These are phyloP conservation scores for Corythornis cristatus DNA, from an alignment of 2,113 vertebrate species.

Conservation along the genomic window DNA sequence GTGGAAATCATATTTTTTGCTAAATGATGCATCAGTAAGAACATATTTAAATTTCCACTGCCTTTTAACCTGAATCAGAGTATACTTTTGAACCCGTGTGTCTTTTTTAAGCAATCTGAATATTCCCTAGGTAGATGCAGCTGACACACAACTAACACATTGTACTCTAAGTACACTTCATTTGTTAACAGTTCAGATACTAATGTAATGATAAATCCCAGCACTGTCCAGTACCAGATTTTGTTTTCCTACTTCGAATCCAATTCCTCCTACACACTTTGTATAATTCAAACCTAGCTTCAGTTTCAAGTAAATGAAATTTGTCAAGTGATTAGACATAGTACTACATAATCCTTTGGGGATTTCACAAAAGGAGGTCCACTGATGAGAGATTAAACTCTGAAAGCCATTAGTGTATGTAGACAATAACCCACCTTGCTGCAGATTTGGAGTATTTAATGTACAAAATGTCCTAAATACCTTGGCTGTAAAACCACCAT, in stretches of 20 bases:
- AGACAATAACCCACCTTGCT: conserved; percentile 22
- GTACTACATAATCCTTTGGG: conserved; percentile 40
- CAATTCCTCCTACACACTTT: neutral
- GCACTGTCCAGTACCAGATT: neutral
- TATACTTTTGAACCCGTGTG: neutral
- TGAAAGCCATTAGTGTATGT: conserved; percentile 26
- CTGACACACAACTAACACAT: neutral
- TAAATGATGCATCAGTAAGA: neutral
- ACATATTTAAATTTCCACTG: neutral
- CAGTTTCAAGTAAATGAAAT: conserved; percentile 67
- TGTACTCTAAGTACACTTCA: neutral
- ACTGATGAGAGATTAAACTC: conserved; percentile 64
- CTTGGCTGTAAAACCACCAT: neutral
- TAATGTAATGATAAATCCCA: neutral
- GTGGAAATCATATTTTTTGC: neutral
- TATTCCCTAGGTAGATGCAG: neutral
- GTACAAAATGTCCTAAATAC: conserved; percentile 19
- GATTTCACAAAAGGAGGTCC: conserved; percentile 52
- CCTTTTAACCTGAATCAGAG: neutral
- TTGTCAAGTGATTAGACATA: conserved; percentile 56
- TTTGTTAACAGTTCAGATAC: neutral
- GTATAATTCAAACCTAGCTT: conserved; percentile 14
- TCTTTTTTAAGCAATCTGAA: neutral
- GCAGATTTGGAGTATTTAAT: conserved; percentile 14
- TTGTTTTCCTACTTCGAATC: conserved; percentile 15